These are phyloP conservation scores for Pomatostomus ruficeps DNA, from an alignment of 2,113 vertebrate genomes.

Conservation along the genomic window DNA sequence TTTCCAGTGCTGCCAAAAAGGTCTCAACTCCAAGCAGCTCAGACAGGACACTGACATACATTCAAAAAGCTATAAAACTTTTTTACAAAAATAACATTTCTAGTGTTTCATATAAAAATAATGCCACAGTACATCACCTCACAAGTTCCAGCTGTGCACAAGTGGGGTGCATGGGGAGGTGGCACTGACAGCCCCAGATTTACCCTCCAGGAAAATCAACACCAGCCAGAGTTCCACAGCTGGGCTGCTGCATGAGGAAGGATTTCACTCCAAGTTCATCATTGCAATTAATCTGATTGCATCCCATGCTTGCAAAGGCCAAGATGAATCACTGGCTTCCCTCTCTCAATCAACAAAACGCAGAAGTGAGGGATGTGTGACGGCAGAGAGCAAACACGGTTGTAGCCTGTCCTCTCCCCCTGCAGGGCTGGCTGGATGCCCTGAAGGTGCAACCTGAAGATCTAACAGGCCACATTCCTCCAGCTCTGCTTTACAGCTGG, in stretches of 20 bases:
- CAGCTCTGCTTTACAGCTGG: neutral
- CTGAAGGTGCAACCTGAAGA: neutral
- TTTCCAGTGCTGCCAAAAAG: neutral
- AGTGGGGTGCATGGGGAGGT: accelerated
- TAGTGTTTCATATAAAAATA: neutral
- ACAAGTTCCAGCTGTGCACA: accelerated
- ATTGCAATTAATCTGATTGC: neutral
- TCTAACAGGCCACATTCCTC: neutral
- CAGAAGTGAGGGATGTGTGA: neutral
- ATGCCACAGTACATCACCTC: accelerated
- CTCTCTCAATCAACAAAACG: neutral
- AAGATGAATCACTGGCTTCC: neutral
- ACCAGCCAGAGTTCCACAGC: neutral
- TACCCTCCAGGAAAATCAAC: neutral
- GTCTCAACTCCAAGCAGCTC: accelerated
- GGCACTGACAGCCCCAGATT: neutral
- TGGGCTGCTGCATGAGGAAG: neutral
- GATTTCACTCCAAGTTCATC: neutral
- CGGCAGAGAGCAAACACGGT: neutral
- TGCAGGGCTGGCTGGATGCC: neutral
- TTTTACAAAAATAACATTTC: conserved; percentile 1
- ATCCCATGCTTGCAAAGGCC: neutral
- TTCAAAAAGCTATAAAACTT: neutral
- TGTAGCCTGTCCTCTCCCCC: neutral
- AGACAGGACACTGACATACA: neutral